Base-by-base conservation (phyloP, 2,888 invertebrate genomes). In the Epirrhoe tristata region DNA sequence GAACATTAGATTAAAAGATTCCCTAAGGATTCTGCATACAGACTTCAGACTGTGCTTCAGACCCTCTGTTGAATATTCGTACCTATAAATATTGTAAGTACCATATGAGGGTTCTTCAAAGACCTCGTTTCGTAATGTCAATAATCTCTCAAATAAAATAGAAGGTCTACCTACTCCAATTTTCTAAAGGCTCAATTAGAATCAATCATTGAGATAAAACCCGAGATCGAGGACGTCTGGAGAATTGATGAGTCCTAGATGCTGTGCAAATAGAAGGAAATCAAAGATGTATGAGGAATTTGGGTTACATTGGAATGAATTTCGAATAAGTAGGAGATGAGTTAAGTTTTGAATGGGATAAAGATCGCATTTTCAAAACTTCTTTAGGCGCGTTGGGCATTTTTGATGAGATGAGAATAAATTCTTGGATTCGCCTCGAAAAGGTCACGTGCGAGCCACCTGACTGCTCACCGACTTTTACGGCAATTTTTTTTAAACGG, bases 121-220 rank as follows among this genome's bases (percentile, higher is more conserved):
- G 52, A 52, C 52, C n/a, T 52, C 52, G 24, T 52, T 52, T 31
- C n/a, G 6, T 31, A 12, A 10, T 12, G 52, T 52, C 52, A 54
- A 54, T 54, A 54, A 2, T 5, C 16, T 48, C 12, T 39, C 6
- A 32, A 39, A 31, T 34, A 51, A 52, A 52, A 52, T 8, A 32
- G 14, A 39, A 17, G 14, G 36, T 31, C 55, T 8, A n/a, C n/a
- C n/a, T n/a, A 7, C 24, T 57, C 39, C 12, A 16, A 48, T 48
- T 48, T 48, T 67, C 14, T 56, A 66, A 66, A 63, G 34, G 52
- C 54, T 65, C 69, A 63, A 67, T 71, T 69, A 69, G 62, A 73
- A 73, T 71, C 71, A 71, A 73, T 73, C 73, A 69, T 67, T 63
- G 67, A 67, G 67, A 70, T 73, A 70, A 63, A 71, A 67, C 70